Evolutionary conservation across 2,888 invertebrate species (phyloP).

Genomic region (Lottia gigantea): DNA sequence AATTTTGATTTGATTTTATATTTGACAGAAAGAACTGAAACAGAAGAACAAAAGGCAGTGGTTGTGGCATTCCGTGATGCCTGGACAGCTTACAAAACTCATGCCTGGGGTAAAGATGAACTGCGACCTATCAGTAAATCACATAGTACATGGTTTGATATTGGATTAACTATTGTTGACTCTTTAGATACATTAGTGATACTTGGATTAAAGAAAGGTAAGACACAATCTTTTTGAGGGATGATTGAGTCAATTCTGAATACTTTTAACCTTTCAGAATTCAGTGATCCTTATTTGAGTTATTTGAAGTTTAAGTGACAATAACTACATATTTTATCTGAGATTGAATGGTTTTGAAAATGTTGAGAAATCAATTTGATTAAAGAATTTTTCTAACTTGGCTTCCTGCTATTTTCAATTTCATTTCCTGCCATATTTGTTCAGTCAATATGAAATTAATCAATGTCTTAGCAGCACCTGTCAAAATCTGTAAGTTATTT

Average conservation of each 20-base stretch:
- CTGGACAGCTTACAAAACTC: slow-evolving; percentile 91
- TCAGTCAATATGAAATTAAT: background rate
- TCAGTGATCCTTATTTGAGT: too few relatives aligned
- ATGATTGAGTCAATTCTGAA: background rate
- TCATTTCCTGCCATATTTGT: background rate
- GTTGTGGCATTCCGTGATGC: slow-evolving; percentile 91
- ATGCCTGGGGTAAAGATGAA: slow-evolving; percentile 98
- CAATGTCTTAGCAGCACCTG: too few relatives aligned
- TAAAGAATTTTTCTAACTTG: too few relatives aligned
- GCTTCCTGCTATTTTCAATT: background rate
- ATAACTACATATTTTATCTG: too few relatives aligned
- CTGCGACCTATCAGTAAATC: slow-evolving; percentile 88
- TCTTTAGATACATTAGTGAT: slow-evolving; percentile 94
- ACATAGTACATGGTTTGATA: slow-evolving; percentile 92
- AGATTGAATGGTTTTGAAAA: background rate
- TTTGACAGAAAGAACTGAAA: slow-evolving; percentile 75
- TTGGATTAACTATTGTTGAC: slow-evolving; percentile 96
- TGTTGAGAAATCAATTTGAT: background rate
- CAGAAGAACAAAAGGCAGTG: slow-evolving; percentile 84
- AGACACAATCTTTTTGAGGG: background rate
- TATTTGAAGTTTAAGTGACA: too few relatives aligned
- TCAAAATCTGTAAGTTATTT: too few relatives aligned
- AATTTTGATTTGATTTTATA: background rate
- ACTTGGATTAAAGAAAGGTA: slow-evolving; percentile 92
- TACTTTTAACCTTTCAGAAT: too few relatives aligned